Percentiles rank a stretch among this genome's conserved stretches.
phyloP scores from a whole-genome alignment of 2,888 invertebrate genomes.

The Meiosimyza decipiens region DNA sequence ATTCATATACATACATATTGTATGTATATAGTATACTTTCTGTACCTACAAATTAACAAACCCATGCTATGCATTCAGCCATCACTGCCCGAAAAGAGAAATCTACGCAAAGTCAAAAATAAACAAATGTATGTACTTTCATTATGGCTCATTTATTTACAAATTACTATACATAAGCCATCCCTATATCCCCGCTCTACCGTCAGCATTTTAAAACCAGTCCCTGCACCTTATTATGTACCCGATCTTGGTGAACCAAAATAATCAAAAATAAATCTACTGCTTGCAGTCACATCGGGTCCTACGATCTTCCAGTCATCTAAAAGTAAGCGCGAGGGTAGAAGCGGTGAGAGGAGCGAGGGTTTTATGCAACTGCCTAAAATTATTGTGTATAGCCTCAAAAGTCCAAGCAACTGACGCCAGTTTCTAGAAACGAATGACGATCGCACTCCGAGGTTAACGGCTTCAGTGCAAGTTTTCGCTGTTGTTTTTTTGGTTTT shows the following conservation, averaged over 20 bases:
- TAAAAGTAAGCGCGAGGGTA: slow-evolving; percentile 4
- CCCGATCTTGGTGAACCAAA: slow-evolving; percentile 10
- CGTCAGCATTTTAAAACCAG: slow-evolving; percentile 16
- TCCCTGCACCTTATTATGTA: slow-evolving; percentile 18
- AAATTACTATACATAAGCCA: slow-evolving; percentile 17
- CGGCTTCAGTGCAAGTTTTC: slow-evolving; percentile 65
- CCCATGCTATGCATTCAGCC: slow-evolving; percentile 2
- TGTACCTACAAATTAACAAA: slow-evolving; percentile 2
- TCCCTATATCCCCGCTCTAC: slow-evolving; percentile 3
- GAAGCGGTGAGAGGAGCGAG: slow-evolving; percentile 8
- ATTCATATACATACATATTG: slow-evolving; percentile 1
- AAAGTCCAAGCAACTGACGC: slow-evolving; percentile 61
- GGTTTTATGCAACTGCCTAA: slow-evolving; percentile 34
- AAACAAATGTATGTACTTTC: slow-evolving; percentile 42
- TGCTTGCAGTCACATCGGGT: slow-evolving; percentile 35
- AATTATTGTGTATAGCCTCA: slow-evolving; percentile 48
- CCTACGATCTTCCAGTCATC: slow-evolving; percentile 35
- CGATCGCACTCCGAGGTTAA: slow-evolving; percentile 62
- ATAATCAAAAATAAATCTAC: slow-evolving; percentile 9
- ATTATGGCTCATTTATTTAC: slow-evolving; percentile 23
- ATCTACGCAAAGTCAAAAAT: slow-evolving; percentile 45
- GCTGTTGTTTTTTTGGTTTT: slow-evolving; percentile 49
- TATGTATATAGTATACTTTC: slow-evolving; percentile 5
- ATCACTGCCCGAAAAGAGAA: slow-evolving; percentile 46
- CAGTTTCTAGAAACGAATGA: slow-evolving; percentile 53